Conservation (phyloP, 2,797 vertebrate species). For the Dryobates pubescens region DNA sequence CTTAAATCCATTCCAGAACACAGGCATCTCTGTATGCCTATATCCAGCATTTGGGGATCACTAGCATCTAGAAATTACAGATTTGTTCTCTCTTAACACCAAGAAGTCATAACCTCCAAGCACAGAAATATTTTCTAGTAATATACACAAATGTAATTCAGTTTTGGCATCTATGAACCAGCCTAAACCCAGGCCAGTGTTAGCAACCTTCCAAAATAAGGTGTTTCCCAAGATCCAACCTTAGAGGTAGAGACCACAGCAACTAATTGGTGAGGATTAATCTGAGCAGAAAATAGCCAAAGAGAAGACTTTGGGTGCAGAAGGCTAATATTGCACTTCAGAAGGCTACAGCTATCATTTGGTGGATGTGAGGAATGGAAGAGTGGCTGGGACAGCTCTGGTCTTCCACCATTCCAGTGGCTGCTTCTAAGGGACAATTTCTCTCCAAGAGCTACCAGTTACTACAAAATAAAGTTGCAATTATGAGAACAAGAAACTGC, state of each 20-base stretch:
- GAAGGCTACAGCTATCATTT: neutral
- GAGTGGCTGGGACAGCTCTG: fast-evolving
- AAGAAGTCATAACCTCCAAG: neutral
- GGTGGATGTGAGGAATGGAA: neutral
- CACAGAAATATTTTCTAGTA: neutral
- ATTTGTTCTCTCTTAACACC: neutral
- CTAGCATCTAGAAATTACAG: neutral
- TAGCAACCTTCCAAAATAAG: neutral
- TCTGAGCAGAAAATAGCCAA: neutral
- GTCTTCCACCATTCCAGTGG: neutral
- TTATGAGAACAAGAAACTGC: neutral
- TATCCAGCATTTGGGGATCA: neutral
- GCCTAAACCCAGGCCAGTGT: neutral
- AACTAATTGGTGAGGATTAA: neutral
- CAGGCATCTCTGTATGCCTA: neutral
- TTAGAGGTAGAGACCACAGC: neutral
- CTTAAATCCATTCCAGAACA: neutral
- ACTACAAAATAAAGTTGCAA: neutral
- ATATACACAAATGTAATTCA: neutral
- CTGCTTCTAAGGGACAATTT: neutral
- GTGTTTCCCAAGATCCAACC: neutral
- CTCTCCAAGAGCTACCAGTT: neutral
- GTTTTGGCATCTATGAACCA: neutral
- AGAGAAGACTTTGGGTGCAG: neutral
- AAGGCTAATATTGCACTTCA: neutral